Conservation (phyloP, 1,140 invertebrate species). For the Conus betulinus region DNA sequence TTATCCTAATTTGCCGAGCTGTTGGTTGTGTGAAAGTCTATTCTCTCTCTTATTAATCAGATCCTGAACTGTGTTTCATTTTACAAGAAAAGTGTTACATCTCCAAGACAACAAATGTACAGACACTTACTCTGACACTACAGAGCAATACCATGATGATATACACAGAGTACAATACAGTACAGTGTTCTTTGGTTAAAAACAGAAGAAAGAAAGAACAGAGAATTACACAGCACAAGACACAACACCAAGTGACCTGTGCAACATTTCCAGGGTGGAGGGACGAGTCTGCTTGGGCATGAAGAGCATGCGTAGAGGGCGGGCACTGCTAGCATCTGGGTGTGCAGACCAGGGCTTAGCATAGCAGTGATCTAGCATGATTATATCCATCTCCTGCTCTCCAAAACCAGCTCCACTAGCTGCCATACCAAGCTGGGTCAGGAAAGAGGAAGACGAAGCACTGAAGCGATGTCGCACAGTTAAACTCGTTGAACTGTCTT, state of each 20-base stretch:
- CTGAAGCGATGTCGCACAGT: constrained; percentile 16
- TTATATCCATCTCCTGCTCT: constrained; percentile 56
- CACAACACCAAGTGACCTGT: background rate
- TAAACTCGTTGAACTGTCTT: background rate
- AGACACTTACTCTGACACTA: no score
- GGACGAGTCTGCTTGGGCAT: constrained; percentile 70
- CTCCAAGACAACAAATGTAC: no score
- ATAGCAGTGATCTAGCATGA: constrained; percentile 82
- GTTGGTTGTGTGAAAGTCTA: no score
- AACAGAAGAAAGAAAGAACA: no score
- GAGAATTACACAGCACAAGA: no score
- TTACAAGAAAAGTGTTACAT: no score
- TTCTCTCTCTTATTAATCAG: no score
- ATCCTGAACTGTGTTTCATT: no score
- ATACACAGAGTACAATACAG: no score
- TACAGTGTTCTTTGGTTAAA: no score
- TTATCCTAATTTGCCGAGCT: no score
- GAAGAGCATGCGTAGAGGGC: constrained; percentile 78
- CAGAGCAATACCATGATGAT: no score
- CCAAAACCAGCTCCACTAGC: background rate
- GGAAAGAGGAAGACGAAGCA: constrained; percentile 8
- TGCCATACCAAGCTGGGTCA: constrained; percentile 10
- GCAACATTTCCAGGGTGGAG: background rate
- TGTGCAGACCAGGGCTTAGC: constrained; percentile 84
- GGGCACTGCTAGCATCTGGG: constrained; percentile 82